Evolutionary conservation across 92 coral and sea anemone species (phyloP).

Genomic region (Umimayanthus chanpuru): DNA sequence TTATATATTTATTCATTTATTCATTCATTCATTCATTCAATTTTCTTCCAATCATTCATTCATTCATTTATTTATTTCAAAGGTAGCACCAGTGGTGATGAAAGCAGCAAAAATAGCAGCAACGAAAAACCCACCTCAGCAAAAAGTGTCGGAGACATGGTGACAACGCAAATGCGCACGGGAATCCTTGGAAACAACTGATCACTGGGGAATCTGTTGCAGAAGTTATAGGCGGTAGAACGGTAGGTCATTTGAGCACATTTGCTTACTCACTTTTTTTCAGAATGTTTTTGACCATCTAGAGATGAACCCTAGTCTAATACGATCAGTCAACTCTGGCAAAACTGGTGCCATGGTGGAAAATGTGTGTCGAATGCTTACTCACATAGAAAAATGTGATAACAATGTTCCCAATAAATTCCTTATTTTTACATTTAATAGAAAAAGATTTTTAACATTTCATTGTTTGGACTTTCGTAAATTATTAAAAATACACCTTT

Average conservation of each 20-base stretch:
- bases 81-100: neutral
- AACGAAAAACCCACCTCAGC: neutral
- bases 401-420: too few species aligned
- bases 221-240: neutral
- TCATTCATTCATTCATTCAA: too few species aligned
- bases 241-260: neutral
- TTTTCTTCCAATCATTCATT: too few species aligned
- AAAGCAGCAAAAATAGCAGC: too few species aligned
- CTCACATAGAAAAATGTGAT: neutral
- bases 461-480: too few species aligned
- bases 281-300: neutral
- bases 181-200: neutral
- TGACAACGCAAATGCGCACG: too few species aligned
- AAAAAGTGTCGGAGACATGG: neutral
- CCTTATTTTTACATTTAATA: too few species aligned
- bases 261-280: neutral
- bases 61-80: neutral
- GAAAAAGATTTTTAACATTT: too few species aligned
- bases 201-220: neutral
- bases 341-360: neutral
- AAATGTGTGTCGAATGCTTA: neutral
- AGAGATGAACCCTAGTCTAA: neutral
- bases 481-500: too few species aligned
- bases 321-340: neutral
- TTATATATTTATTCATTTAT: too few species aligned